Base-by-base conservation (phyloP, 2,113 vertebrate species). In the Ochotona curzoniae region DNA sequence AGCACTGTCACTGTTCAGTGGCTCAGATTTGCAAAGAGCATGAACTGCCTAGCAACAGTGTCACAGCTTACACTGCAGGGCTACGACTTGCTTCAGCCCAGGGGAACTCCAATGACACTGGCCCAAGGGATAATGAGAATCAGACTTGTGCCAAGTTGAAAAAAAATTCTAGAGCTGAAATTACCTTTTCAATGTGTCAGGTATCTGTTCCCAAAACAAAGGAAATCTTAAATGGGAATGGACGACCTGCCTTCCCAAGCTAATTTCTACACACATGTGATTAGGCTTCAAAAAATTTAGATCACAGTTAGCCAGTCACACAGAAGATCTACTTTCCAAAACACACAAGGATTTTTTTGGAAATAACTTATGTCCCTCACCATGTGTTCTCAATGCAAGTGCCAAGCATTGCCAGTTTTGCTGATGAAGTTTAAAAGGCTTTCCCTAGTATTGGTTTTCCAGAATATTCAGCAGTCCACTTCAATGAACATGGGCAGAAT, bases 221-320 rank as follows among this genome's bases (percentile, higher is more conserved):
- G 74, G 17, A 51, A 80, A 25, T 28, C 64, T 54, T 74, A 54
- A 81, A 26, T 3, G 80, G 75, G 47, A 61, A 66, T 5, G 7
- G 25, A 20, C 13, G 18, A 3, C 14, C 5, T 61, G 32, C 28
- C n/a, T 57, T 76, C 66, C 8, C 38, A 32, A 64, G 76, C 32
- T n/a, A 79, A 14, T 5, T 61, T 23, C 64, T 25, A 30, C 1
- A n/a, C 69, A 9, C 1, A 0, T 4, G 49, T 0, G 2, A 69
- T 60, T 17, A 64, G 10, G 9, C 3, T 57, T 57, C 13, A 9
- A 32, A 35, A 21, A 28, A 26, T 23, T 92, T 63, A 79, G 35
- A 21, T 38, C 1, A 32, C 28, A 9, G 35, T 60, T 14, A 71
- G 51, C 38, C 11, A 64, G 44, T 23, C 8, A 11, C 10, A 49